Evolutionary conservation across 2,797 vertebrate genomes (phyloP).

Genomic region (Uromys caudimaculatus): DNA sequence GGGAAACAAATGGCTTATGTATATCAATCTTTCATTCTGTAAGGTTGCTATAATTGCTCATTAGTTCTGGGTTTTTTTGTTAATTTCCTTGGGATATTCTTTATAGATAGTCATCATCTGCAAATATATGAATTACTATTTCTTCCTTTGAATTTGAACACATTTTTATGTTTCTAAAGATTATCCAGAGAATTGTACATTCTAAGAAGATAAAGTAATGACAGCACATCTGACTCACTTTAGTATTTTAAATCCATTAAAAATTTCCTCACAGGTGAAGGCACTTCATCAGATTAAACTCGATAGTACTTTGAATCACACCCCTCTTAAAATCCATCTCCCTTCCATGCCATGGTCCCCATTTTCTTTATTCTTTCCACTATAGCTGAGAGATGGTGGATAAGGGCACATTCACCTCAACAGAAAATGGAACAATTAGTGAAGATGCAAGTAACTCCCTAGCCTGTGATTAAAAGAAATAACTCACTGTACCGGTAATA

Average conservation of each 20-base stretch:
- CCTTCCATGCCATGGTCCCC: neutral
- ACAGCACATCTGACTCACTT: neutral
- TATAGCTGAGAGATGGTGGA: neutral
- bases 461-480: constrained; percentile 68
- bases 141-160: neutral
- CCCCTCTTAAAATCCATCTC: neutral
- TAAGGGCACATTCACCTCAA: neutral
- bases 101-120: neutral
- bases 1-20: neutral
- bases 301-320: neutral
- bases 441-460: constrained; percentile 10
- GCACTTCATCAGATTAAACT: neutral
- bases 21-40: neutral
- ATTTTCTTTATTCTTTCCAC: neutral
- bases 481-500: constrained; percentile 63
- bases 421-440: constrained; percentile 48
- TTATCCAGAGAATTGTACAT: neutral
- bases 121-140: neutral
- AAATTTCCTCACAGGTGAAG: neutral
- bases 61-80: neutral
- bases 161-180: neutral
- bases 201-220: constrained; percentile 21
- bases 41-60: neutral
- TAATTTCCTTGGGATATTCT: neutral
- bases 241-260: constrained; percentile 4